These are phyloP conservation scores for Ia io DNA, from an alignment of 2,113 vertebrate genomes.

Conservation along the genomic window DNA sequence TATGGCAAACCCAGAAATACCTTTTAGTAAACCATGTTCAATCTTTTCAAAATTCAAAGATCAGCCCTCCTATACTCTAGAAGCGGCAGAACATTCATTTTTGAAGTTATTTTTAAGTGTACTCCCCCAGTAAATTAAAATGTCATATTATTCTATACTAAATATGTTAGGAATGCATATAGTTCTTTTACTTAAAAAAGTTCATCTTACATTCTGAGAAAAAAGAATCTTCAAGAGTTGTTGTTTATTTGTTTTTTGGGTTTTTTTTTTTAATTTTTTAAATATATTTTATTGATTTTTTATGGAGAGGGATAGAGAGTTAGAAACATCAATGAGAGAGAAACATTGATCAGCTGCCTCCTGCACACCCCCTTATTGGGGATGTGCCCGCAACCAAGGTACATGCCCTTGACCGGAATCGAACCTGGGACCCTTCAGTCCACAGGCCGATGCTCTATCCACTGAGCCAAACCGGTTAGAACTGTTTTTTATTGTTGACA, in stretches of 20 bases:
- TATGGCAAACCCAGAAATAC: conserved; percentile 29
- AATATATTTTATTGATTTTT: too few relatives aligned
- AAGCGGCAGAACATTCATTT: conserved; percentile 42
- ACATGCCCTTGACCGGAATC: too few relatives aligned
- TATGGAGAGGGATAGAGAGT: too few relatives aligned
- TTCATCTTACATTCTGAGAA: background rate
- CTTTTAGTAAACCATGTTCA: conserved; percentile 40
- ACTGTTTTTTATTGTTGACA: background rate
- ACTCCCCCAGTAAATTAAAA: conserved; percentile 34
- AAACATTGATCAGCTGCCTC: too few relatives aligned
- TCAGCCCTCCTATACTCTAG: conserved; percentile 4
- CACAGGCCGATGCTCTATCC: too few relatives aligned
- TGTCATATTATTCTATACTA: background rate
- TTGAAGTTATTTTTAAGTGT: conserved; percentile 50
- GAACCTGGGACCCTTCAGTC: too few relatives aligned
- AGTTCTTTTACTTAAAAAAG: background rate
- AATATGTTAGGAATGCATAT: conserved; percentile 38
- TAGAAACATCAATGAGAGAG: too few relatives aligned
- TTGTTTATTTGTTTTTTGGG: background rate
- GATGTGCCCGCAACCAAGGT: too few relatives aligned
- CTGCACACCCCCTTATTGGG: too few relatives aligned
- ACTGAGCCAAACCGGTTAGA: too few relatives aligned
- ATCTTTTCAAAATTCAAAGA: conserved; percentile 37
- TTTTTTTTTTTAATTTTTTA: too few relatives aligned
- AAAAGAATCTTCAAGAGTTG: background rate